phyloP scores from a whole-genome alignment of 2,797 vertebrate genomes.

The Cryptoblepharus egeriae region DNA sequence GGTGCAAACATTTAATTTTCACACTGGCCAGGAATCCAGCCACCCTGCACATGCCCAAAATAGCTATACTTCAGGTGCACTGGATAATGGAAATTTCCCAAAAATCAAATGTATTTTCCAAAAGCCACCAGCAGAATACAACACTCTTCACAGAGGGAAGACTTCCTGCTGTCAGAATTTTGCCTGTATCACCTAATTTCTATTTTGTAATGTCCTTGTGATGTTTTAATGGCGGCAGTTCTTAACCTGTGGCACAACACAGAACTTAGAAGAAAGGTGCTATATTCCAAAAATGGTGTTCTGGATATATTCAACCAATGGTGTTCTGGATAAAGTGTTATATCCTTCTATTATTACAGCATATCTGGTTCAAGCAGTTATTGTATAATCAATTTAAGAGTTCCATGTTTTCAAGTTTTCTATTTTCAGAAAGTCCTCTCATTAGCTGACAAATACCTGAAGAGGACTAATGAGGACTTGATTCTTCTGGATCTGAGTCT shows the following conservation, averaged over 20 bases:
- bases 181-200: neutral
- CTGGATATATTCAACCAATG: neutral
- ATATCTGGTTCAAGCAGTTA: neutral
- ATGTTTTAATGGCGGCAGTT: neutral
- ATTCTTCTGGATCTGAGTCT: neutral
- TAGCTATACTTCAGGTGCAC: neutral
- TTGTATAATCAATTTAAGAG: neutral
- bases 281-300: neutral
- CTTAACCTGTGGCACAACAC: neutral
- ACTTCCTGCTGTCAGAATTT: constrained; percentile 19
- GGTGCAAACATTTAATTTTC: constrained; percentile 30
- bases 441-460: neutral
- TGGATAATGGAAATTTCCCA: constrained; percentile 8
- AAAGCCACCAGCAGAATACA: neutral
- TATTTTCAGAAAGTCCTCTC: neutral
- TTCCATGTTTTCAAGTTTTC: neutral
- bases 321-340: no score
- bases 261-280: neutral
- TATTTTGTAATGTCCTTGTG: neutral
- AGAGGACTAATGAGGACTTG: neutral
- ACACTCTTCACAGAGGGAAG: constrained; percentile 1
- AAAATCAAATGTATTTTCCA: neutral
- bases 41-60: neutral
- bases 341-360: no score
- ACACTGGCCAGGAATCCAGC: constrained; percentile 2